Conservation (phyloP, 2,888 invertebrate species). For the Sphaeridia pumilis region DNA sequence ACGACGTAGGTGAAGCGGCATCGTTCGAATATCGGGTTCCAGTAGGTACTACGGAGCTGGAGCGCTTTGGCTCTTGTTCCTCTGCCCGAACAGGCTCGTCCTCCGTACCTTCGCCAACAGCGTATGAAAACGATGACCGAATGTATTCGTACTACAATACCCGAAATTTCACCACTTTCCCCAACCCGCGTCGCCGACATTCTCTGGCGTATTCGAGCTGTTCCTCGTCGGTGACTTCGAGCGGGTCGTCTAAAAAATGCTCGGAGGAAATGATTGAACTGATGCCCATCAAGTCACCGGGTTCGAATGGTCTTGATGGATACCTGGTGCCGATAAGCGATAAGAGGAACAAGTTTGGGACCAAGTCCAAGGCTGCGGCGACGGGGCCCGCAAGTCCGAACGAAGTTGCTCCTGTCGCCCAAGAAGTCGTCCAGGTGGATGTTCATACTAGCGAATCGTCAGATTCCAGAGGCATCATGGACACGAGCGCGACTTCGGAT, state of each 20-base stretch:
- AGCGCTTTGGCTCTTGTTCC: conserved; percentile 7
- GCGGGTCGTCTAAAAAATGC: neutral
- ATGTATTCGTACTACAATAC: conserved; percentile 25
- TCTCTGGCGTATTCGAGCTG: conserved; percentile 24
- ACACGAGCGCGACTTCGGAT: neutral
- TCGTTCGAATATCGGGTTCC: conserved; percentile 15
- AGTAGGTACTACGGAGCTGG: neutral
- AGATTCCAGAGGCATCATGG: neutral
- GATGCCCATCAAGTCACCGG: neutral
- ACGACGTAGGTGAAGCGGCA: conserved; percentile 25
- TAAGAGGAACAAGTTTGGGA: neutral
- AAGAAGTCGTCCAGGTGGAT: conserved; percentile 26
- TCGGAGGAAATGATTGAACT: conserved; percentile 13
- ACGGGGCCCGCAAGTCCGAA: too few species aligned
- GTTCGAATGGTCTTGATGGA: conserved; percentile 25
- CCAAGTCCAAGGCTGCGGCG: conserved; percentile 13
- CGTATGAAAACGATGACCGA: conserved; percentile 9
- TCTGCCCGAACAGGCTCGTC: too few species aligned
- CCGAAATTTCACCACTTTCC: conserved; percentile 31
- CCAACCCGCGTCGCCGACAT: conserved; percentile 29
- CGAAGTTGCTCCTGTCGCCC: conserved; percentile 8
- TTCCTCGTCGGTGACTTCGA: conserved; percentile 11
- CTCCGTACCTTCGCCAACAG: too few species aligned
- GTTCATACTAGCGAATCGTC: conserved; percentile 26
- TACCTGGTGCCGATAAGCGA: conserved; percentile 28